Conservation (phyloP, 2,113 vertebrate genomes). For the Numida meleagris region DNA sequence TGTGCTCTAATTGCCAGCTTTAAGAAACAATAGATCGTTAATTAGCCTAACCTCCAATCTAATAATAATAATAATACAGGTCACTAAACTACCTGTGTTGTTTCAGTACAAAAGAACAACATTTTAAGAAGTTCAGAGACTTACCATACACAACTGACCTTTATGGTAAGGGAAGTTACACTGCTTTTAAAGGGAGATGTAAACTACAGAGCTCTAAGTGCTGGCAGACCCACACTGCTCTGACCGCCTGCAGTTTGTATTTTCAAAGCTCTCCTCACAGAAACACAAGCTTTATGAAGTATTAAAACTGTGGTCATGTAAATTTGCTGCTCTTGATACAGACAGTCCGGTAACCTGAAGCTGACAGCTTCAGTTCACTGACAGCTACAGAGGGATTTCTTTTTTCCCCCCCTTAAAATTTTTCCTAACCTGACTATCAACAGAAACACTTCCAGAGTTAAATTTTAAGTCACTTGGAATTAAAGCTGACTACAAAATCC, state of each 20-base stretch:
- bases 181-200: accelerated
- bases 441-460: background rate
- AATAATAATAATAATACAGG: background rate
- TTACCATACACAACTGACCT: background rate
- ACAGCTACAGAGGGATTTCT: background rate
- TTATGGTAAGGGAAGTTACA: background rate
- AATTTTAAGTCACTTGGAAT: background rate
- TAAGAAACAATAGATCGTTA: no score
- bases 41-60: background rate
- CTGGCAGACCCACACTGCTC: background rate
- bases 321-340: background rate
- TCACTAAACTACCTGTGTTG: background rate
- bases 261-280: background rate
- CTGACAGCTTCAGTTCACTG: background rate
- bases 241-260: background rate
- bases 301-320: background rate
- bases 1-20: no score
- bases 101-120: background rate
- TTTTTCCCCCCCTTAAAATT: no score
- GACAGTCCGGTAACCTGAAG: background rate
- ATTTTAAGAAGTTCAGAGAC: background rate
- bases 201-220: background rate
- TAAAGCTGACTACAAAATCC: background rate
- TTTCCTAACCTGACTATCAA: background rate
- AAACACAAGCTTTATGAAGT: background rate